Evolutionary conservation across 2,797 vertebrate species (phyloP), one percentile per base, ranked within the genome.

Genomic region (Denticeps clupeoides): DNA sequence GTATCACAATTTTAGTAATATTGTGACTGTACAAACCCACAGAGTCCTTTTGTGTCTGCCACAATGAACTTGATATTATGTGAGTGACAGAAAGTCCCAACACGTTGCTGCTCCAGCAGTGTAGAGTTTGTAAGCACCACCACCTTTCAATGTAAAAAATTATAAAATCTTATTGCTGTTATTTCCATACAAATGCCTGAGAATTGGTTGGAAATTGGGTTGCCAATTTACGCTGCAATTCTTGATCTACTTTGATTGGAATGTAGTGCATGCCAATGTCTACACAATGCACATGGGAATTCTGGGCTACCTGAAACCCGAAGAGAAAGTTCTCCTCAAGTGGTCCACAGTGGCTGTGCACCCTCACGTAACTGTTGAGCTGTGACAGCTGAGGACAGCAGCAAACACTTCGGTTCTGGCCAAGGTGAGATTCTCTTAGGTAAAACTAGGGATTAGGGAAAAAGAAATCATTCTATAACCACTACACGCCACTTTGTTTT

Each of bases 21-120:
- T n/a, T n/a, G n/a, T n/a, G n/a, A n/a, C n/a, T n/a, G n/a, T 35
- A 24, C 73, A 80, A 70, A 95, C 92, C 91, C 90, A 4, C 83
- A 89, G 11, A 96, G 85, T 3, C 91, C 93, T 64, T 77, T 86
- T 43, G 85, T 72, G 26, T 91, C 80, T 1, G 82, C 88, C 16
- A 87, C 78, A 4, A 95, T 73, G 18, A 93, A 84, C 63, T 58
- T 75, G 61, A 91, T 75, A 25, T 67, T 58, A 0, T 1, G 56
- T 2, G 60, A 49, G 51, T 86, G 90, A 67, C 93, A 96, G 45
- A 88, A 72, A 1, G 70, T 47, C 10, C 83, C 85, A 5, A 91
- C 2, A 0, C 2, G 56, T 47, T 73, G 75, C 74, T 95, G 93
- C 38, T 93, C 90, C 32, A 91, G 83, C 59, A 93, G 71, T 0